Percentiles rank a stretch among this genome's conserved stretches.
Evolutionary conservation across 2,797 vertebrate genomes (phyloP).

Genomic region (Phrynocephalus forsythii): DNA sequence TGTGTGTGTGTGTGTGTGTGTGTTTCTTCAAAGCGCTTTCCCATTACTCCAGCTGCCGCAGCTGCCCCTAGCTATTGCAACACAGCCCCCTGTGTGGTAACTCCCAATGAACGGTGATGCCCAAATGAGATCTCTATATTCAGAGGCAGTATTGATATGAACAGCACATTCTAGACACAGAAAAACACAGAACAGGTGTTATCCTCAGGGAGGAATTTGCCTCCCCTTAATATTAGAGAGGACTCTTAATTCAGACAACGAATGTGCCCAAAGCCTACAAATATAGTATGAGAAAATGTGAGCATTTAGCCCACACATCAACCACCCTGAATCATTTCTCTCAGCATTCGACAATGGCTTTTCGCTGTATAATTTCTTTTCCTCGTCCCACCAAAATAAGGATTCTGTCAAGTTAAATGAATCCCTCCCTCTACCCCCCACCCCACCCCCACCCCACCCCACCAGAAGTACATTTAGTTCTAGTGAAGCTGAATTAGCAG

Average conservation of each 20-base stretch:
- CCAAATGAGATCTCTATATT: background rate
- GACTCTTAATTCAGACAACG: background rate
- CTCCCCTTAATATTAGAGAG: background rate
- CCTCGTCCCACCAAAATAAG: no score
- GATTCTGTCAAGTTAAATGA: background rate
- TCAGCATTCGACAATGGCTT: background rate
- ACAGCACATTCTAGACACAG: no score
- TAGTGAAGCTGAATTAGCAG: background rate
- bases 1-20: no score
- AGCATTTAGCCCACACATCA: background rate
- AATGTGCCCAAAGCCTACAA: background rate
- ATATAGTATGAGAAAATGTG: background rate
- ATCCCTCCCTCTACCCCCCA: background rate
- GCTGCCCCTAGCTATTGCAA: no score
- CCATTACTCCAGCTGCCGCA: background rate
- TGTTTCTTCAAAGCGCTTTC: no score
- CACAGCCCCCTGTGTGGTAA: background rate
- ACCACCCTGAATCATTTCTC: background rate
- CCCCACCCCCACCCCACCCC: no score
- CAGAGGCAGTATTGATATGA: background rate
- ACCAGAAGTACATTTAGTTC: background rate
- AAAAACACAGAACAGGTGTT: background rate
- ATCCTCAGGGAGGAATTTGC: background rate
- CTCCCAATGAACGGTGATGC: background rate
- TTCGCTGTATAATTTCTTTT: background rate